A percentile compares a stretch with the other conserved stretches of the same genome.
Conservation (phyloP, 2,797 vertebrate species). For the Myotis myotis region DNA sequence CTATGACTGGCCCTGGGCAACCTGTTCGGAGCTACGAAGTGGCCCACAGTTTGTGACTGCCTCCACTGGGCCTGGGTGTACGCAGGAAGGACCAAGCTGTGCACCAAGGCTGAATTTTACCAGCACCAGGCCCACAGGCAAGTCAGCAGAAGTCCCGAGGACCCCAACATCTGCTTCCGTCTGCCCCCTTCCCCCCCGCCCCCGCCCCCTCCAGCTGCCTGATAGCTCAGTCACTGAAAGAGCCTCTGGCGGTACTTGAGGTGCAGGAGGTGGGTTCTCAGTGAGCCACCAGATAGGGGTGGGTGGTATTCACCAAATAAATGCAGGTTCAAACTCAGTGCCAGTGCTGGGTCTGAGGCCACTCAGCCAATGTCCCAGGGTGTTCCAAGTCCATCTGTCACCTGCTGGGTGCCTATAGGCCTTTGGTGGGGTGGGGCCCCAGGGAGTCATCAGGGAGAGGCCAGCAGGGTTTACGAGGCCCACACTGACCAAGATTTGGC, state of each 20-base stretch:
- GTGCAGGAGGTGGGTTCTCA: neutral
- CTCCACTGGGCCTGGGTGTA: neutral
- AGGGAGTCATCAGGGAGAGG: neutral
- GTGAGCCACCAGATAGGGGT: neutral
- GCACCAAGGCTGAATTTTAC: neutral
- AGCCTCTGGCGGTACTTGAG: neutral
- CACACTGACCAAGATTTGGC: neutral
- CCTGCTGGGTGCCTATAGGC: neutral
- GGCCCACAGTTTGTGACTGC: neutral
- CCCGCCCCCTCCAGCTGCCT: neutral
- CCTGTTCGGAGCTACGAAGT: neutral
- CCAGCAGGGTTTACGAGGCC: neutral
- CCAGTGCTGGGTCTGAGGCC: neutral
- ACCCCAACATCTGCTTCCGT: neutral
- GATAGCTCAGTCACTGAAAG: neutral
- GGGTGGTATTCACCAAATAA: neutral
- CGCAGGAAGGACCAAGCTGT: neutral
- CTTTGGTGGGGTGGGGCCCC: neutral
- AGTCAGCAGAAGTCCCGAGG: neutral
- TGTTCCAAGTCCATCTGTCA: neutral
- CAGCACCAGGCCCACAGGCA: neutral
- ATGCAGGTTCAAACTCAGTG: neutral
- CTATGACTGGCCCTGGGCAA: neutral
- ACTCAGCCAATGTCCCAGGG: neutral
- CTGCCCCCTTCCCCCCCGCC: too few relatives aligned